Evolutionary conservation across 2,113 vertebrate species (phyloP).

Genomic region (Acinonyx jubatus): DNA sequence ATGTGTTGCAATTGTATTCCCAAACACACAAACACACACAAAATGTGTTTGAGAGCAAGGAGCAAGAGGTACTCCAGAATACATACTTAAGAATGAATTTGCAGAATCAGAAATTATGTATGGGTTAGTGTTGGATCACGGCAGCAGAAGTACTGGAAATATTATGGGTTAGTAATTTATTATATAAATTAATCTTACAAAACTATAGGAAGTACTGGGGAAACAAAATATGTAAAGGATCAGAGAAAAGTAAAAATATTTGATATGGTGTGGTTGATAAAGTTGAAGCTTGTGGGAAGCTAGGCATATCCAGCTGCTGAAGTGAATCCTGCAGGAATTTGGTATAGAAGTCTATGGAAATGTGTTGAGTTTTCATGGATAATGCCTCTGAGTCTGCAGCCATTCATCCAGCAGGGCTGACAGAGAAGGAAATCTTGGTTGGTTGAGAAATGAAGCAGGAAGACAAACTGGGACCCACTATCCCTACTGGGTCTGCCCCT

Average conservation of each 20-base stretch:
- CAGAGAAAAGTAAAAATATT: not conserved
- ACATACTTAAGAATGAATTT: not conserved
- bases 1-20: not conserved
- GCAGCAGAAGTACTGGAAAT: not conserved
- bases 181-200: not conserved
- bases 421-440: not conserved
- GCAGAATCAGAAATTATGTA: not conserved
- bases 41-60: not conserved
- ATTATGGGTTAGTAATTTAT: not conserved
- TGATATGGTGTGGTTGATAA: not conserved
- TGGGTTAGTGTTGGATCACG: not conserved
- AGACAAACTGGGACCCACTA: not conserved
- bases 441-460: not conserved
- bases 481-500: not conserved
- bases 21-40: not conserved
- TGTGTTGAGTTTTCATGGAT: not conserved
- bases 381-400: not conserved
- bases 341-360: not conserved
- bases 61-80: not conserved
- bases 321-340: not conserved
- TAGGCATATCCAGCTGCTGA: too few relatives aligned
- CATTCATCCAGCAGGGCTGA: not conserved
- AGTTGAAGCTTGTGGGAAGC: not conserved
- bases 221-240: not conserved
- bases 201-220: not conserved